Conservation (phyloP, 2,797 vertebrate genomes). For the Muscicapa striata region DNA sequence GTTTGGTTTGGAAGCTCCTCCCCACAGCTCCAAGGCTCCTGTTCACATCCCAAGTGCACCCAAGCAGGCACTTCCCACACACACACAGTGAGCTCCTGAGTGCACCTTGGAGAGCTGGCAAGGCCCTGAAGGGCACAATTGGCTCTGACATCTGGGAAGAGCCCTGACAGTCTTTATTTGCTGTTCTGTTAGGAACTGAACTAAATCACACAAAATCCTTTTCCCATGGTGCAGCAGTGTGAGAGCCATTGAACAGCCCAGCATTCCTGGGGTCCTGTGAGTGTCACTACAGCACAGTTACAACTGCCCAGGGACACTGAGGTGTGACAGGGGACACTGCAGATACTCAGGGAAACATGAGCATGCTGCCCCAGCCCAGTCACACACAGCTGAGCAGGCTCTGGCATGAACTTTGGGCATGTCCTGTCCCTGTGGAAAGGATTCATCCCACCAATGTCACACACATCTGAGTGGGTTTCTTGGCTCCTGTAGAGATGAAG, state of each 20-base stretch:
- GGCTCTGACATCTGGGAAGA: neutral
- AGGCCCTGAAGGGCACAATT: neutral
- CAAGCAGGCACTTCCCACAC: too few species aligned
- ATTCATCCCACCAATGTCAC: neutral
- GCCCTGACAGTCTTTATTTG: neutral
- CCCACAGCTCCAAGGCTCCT: neutral
- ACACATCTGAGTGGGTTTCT: neutral
- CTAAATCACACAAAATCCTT: neutral
- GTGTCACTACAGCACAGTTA: accelerated
- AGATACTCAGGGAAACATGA: neutral
- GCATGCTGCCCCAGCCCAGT: neutral
- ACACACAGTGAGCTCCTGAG: neutral
- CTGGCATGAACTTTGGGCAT: neutral
- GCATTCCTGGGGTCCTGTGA: neutral
- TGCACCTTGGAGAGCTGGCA: neutral
- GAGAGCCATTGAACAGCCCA: neutral
- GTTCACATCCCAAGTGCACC: accelerated
- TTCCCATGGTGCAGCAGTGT: neutral
- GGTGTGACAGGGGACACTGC: neutral
- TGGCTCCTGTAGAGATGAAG: neutral
- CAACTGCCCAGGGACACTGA: neutral
- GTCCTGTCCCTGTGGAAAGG: neutral
- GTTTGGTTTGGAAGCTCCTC: neutral
- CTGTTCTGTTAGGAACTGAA: neutral
- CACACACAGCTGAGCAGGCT: neutral